A percentile compares a stretch with the other conserved stretches of the same genome.
Evolutionary conservation across 2,888 invertebrate genomes (phyloP).

Genomic region (Cataglyphis altisquamis): DNA sequence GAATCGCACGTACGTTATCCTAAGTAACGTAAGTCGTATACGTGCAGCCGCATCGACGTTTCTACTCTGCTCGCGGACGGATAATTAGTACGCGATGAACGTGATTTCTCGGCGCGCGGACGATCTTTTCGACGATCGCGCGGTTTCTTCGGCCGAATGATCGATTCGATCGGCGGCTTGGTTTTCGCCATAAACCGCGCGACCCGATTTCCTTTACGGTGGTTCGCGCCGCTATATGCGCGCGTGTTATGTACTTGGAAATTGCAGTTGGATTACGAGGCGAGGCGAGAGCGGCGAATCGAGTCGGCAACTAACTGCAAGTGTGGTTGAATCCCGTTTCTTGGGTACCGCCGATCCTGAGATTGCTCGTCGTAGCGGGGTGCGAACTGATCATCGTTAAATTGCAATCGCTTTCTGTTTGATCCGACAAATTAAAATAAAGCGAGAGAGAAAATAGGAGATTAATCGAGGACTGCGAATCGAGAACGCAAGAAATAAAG

Average conservation of each 20-base stretch:
- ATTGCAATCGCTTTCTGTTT: conserved; percentile 47
- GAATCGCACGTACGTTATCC: conserved; percentile 59
- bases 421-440: conserved; percentile 42
- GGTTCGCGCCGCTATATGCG: conserved; percentile 1
- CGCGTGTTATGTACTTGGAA: conserved; percentile 45
- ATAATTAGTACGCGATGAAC: conserved; percentile 78
- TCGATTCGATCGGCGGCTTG: conserved; percentile 48
- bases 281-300: conserved; percentile 24
- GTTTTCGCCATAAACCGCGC: conserved; percentile 52
- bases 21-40: conserved; percentile 49
- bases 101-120: conserved; percentile 55
- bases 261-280: conserved; percentile 52
- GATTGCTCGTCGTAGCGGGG: conserved; percentile 40
- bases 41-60: conserved; percentile 62
- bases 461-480: neutral
- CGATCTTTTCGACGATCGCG: conserved; percentile 55
- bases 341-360: conserved; percentile 28
- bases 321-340: conserved; percentile 31
- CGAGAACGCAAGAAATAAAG: conserved; percentile 6
- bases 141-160: conserved; percentile 38
- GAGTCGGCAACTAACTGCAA: conserved; percentile 39
- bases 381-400: conserved; percentile 48
- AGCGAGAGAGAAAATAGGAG: neutral
- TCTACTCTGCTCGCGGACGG: conserved; percentile 76
- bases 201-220: conserved; percentile 44